Base-by-base conservation (phyloP, 2,797 vertebrate species). In the Anguilla marmorata region DNA sequence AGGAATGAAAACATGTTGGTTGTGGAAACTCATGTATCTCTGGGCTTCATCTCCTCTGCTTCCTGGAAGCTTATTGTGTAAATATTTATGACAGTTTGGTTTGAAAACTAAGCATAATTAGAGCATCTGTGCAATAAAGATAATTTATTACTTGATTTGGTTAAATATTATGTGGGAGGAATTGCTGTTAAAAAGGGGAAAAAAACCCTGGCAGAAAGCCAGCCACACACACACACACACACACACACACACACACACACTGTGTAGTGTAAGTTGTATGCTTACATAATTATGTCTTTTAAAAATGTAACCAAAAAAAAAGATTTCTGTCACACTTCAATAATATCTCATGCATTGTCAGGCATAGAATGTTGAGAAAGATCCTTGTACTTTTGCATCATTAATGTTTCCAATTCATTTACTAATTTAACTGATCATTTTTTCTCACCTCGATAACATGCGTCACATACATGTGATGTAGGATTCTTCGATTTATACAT, bases 81-180 rank as follows among this genome's bases (percentile, higher is more conserved):
- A 88, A 79, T 85, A 60, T 79, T 52, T 86, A 54, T 80, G 27
- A 72, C 86, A 66, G 66, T 60, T 14, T 50, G 30, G 82, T 56
- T 60, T 48, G n/a, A 24, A 48, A 12, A 72, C 85, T 24, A 87
- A 86, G 84, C 60, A 19, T 83, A 19, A 80, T 21, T 63, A 58
- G 0, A 1, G 48, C 52, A 19, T 30, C 56, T 84, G 79, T 89
- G 86, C 76, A 74, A 86, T 83, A 48, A 87, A 60, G 48, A 11
- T 87, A 84, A 82, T 88, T 48, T 85, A 83, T 89, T 41, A 66
- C 80, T 87, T 0, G 14, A 16, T 88, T 83, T 72, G n/a, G n/a
- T 30, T 54, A n/a, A 54, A 84, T 56, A 14, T 30, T 11, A 54
- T 84, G n/a, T 24, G 24, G n/a, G 12, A 56, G 8, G n/a, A 54